These are phyloP conservation scores for Clistopyga incitator DNA, from an alignment of 2,888 invertebrate genomes.

Conservation along the genomic window DNA sequence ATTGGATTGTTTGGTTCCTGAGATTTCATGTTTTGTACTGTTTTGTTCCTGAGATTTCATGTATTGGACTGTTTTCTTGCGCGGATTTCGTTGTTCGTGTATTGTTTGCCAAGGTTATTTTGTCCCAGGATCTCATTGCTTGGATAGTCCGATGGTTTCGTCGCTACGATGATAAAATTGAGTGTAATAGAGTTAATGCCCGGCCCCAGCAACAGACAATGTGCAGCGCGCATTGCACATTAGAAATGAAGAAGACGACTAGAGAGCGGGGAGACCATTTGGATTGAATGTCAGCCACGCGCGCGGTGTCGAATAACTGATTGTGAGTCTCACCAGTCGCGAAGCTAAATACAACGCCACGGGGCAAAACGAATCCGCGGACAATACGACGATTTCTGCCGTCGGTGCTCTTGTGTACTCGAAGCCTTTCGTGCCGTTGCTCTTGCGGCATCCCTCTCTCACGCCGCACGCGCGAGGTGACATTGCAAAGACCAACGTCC, in stretches of 20 bases:
- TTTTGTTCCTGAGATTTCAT: too few species aligned
- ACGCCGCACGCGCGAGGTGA: constrained; percentile 9
- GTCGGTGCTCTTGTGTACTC: constrained; percentile 13
- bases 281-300: constrained; percentile 76
- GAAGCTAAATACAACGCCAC: neutral
- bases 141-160: too few species aligned
- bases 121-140: too few species aligned
- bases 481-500: neutral
- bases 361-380: neutral
- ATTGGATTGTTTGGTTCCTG: too few species aligned
- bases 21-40: too few species aligned
- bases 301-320: constrained; percentile 73
- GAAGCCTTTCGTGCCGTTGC: constrained; percentile 6
- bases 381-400: constrained; percentile 31
- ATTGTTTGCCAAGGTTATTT: too few species aligned
- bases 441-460: neutral
- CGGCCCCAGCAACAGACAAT: neutral
- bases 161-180: neutral
- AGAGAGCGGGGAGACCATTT: constrained; percentile 34
- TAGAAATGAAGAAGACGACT: constrained; percentile 7
- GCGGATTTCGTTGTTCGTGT: too few species aligned
- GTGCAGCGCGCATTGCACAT: neutral
- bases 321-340: constrained; percentile 22
- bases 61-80: too few species aligned
- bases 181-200: constrained; percentile 18